phyloP scores from a whole-genome alignment of 2,797 vertebrate species.

The Smutsia temminckii region DNA sequence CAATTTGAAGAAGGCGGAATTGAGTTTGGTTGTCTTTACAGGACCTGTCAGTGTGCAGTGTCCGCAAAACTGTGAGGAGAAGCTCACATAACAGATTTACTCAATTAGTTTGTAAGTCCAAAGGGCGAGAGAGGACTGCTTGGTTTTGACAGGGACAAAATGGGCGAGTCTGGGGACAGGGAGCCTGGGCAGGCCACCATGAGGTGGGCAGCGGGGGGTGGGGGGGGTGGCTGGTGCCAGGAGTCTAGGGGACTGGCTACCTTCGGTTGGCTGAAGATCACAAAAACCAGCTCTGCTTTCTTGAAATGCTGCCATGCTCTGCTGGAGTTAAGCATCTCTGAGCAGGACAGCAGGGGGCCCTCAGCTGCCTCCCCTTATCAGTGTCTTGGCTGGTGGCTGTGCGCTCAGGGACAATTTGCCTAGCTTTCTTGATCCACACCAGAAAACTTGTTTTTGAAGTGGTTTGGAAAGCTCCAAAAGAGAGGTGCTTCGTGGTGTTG shows the following conservation, averaged over 20 bases:
- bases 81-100: neutral
- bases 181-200: neutral
- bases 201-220: neutral
- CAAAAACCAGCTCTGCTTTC: neutral
- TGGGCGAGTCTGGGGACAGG: neutral
- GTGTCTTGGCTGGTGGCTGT: neutral
- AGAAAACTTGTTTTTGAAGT: conserved; percentile 72
- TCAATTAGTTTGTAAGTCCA: neutral
- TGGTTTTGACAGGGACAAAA: neutral
- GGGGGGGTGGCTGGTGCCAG: accelerated
- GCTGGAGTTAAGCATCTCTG: neutral
- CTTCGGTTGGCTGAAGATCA: neutral
- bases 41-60: neutral
- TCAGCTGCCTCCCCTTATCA: conserved; percentile 22
- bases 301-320: neutral
- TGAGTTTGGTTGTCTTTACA: neutral
- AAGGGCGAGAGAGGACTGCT: neutral
- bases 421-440: conserved; percentile 40
- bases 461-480: conserved; percentile 61
- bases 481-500: neutral
- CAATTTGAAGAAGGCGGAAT: neutral
- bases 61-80: neutral
- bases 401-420: neutral
- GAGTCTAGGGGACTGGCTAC: neutral
- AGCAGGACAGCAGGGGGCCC: neutral